A percentile compares a stretch with the other conserved stretches of the same genome.
phyloP scores from a whole-genome alignment of 2,888 invertebrate genomes.

The Agriopis marginaria region DNA sequence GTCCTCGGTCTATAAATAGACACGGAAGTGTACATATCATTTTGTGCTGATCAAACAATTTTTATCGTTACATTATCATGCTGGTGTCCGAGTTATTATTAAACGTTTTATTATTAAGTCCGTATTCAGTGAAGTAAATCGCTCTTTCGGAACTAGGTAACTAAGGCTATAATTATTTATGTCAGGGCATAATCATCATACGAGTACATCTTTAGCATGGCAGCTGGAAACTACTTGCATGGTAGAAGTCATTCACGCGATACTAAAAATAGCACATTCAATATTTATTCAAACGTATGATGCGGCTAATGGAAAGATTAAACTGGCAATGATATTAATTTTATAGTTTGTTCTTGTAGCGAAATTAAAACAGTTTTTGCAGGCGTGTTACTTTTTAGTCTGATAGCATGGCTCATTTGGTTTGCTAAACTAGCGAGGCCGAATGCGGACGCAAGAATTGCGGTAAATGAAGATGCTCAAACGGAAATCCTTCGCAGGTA shows the following conservation, averaged over 20 bases:
- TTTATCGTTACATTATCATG: constrained; percentile 52
- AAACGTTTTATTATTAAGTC: constrained; percentile 32
- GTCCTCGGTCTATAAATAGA: constrained; percentile 65
- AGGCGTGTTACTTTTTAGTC: constrained; percentile 28
- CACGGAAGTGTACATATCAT: constrained; percentile 69
- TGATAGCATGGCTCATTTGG: constrained; percentile 30
- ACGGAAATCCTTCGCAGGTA: constrained; percentile 47
- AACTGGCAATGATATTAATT: constrained; percentile 44
- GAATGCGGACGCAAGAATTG: constrained; percentile 49
- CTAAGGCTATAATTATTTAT: constrained; percentile 22
- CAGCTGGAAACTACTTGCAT: constrained; percentile 38
- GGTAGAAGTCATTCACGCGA: constrained; percentile 34
- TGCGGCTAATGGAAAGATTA: constrained; percentile 50
- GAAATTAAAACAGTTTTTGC: constrained; percentile 30
- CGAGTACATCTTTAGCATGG: constrained; percentile 26
- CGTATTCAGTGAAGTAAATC: constrained; percentile 27
- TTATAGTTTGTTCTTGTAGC: constrained; percentile 36
- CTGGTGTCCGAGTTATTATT: constrained; percentile 43
- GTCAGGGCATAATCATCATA: constrained; percentile 12
- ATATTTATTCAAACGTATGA: constrained; percentile 51
- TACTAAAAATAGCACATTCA: constrained; percentile 40
- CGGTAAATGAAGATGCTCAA: constrained; percentile 49
- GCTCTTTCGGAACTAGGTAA: constrained; percentile 14
- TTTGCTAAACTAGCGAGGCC: constrained; percentile 38
- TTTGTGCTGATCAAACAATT: constrained; percentile 66